These are phyloP conservation scores for Uropsilus gracilis DNA, from an alignment of 2,113 vertebrate species.

Conservation along the genomic window DNA sequence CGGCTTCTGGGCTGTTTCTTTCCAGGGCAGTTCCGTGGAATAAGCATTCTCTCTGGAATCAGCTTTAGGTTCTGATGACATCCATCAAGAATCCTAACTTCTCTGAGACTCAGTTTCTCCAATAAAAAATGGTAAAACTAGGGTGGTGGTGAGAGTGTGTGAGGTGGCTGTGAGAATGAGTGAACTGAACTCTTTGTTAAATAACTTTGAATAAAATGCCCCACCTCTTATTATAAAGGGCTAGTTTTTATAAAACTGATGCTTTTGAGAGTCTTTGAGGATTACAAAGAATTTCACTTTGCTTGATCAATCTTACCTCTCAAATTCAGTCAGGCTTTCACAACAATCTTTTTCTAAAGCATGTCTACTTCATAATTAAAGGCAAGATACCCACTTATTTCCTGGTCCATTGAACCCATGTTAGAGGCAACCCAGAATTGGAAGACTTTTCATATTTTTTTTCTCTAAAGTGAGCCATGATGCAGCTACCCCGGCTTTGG, in stretches of 20 bases:
- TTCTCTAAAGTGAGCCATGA: background rate
- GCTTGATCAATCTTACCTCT: conserved; percentile 10
- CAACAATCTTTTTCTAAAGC: conserved; percentile 43
- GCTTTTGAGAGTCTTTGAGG: background rate
- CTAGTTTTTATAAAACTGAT: background rate
- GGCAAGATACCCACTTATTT: conserved; percentile 29
- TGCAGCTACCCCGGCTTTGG: background rate
- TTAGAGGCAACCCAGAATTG: background rate
- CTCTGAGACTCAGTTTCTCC: background rate
- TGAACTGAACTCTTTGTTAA: background rate
- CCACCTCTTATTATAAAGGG: background rate
- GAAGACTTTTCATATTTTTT: background rate
- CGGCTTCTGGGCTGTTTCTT: background rate
- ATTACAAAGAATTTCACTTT: conserved; percentile 45
- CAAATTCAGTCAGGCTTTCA: conserved; percentile 47
- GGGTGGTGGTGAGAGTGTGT: background rate
- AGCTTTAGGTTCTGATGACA: background rate
- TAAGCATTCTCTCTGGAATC: background rate
- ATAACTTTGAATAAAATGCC: background rate
- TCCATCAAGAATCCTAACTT: background rate
- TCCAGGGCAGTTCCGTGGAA: background rate
- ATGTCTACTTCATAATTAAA: conserved; percentile 63
- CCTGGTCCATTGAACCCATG: conserved; percentile 1
- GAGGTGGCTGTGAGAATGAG: background rate
- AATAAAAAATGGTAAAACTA: background rate